These are phyloP conservation scores for Noctua comes DNA, from an alignment of 2,888 invertebrate genomes.

Conservation along the genomic window DNA sequence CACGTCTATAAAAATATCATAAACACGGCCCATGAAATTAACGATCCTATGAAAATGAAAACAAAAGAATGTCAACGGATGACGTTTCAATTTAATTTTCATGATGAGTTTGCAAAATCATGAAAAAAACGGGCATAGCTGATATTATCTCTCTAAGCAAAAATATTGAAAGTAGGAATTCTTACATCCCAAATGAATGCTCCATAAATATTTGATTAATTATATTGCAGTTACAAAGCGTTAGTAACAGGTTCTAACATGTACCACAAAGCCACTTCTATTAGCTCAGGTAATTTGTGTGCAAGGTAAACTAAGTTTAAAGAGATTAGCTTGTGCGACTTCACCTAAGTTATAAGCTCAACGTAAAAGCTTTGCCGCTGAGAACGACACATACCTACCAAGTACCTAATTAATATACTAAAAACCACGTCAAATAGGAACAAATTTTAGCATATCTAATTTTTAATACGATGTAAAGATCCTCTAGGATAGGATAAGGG, in stretches of 20 bases:
- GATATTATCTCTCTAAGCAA: not conserved
- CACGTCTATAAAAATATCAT: conserved; percentile 24
- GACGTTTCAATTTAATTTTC: conserved; percentile 13
- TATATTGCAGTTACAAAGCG: conserved; percentile 15
- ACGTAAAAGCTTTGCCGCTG: conserved; percentile 2
- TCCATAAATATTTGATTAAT: conserved; percentile 22
- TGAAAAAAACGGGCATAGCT: not conserved
- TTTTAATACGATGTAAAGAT: not conserved
- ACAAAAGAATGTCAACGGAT: conserved; percentile 30
- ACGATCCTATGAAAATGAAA: conserved; percentile 35
- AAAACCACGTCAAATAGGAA: not conserved
- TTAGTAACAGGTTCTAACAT: conserved; percentile 13
- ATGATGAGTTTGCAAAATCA: conserved; percentile 4
- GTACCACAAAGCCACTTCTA: conserved; percentile 29
- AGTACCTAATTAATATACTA: not conserved
- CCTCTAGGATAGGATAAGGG: not conserved
- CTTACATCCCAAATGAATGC: not conserved
- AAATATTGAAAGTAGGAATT: not conserved
- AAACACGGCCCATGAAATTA: conserved; percentile 22
- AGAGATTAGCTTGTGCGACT: conserved; percentile 21
- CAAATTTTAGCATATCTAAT: not conserved
- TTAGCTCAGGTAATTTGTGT: conserved; percentile 29
- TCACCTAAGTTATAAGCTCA: not conserved
- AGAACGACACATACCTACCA: not conserved
- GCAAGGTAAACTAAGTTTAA: conserved; percentile 35